These are phyloP conservation scores for Pyralis farinalis DNA, from an alignment of 2,888 invertebrate genomes.

Conservation along the genomic window DNA sequence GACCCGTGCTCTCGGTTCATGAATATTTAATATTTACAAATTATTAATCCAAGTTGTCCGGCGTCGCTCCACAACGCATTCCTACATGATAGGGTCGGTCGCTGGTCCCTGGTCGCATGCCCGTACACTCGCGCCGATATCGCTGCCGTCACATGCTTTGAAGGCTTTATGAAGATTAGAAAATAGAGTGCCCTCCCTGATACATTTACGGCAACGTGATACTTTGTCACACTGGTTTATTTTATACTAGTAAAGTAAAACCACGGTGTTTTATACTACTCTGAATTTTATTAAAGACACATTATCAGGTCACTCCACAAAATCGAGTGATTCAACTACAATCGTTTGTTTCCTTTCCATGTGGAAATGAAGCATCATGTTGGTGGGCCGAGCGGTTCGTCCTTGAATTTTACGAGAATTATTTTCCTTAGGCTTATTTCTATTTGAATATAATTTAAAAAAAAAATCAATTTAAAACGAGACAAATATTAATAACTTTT, in stretches of 20 bases:
- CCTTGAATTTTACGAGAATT: too few relatives aligned
- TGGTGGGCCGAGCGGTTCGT: too few relatives aligned
- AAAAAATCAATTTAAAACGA: too few relatives aligned
- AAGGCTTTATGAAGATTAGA: constrained; percentile 70
- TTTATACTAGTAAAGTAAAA: background rate
- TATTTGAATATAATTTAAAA: too few relatives aligned
- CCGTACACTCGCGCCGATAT: constrained; percentile 41
- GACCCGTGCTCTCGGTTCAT: constrained; percentile 72
- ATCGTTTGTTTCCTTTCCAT: too few relatives aligned
- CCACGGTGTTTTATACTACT: too few relatives aligned
- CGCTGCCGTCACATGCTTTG: constrained; percentile 51
- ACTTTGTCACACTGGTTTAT: constrained; percentile 1
- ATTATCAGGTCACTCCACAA: too few relatives aligned
- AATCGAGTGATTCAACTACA: too few relatives aligned
- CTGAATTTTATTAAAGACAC: too few relatives aligned
- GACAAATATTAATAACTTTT: too few relatives aligned
- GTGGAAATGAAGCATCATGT: too few relatives aligned
- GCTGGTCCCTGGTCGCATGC: constrained; percentile 13
- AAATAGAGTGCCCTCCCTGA: constrained; percentile 50
- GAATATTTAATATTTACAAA: constrained; percentile 80
- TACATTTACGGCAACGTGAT: constrained; percentile 8
- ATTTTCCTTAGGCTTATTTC: too few relatives aligned
- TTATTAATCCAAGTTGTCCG: constrained; percentile 76
- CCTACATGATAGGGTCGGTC: constrained; percentile 41
- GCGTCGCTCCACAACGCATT: constrained; percentile 44